A percentile compares a stretch with the other conserved stretches of the same genome.
phyloP scores from a whole-genome alignment of 2,888 invertebrate species.

The Platycnemis pennipes region DNA sequence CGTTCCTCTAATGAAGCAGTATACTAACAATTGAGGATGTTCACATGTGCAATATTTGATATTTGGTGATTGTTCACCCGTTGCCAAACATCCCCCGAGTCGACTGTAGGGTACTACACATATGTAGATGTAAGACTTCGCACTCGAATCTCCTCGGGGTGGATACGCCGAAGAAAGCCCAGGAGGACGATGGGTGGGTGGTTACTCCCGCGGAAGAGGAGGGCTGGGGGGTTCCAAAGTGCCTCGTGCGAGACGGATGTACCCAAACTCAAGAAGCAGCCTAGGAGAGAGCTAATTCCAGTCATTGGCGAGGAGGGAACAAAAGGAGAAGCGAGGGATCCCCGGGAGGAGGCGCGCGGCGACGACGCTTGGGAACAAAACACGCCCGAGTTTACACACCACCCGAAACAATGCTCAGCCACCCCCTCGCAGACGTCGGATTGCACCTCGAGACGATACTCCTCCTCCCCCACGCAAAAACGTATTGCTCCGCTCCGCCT shows the following conservation, averaged over 20 bases:
- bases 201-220: not conserved
- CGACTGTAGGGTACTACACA: no score
- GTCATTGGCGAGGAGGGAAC: not conserved
- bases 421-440: not conserved
- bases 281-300: not conserved
- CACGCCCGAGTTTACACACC: not conserved
- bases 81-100: no score
- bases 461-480: no score
- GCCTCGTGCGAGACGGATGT: not conserved
- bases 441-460: not conserved
- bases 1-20: no score
- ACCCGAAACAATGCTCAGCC: slow-evolving; percentile 28
- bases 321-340: not conserved
- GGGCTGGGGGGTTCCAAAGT: not conserved
- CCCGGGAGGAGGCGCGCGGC: not conserved
- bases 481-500: no score
- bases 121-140: no score
- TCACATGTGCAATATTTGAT: no score
- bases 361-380: not conserved
- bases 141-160: no score
- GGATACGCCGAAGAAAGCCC: no score
- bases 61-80: no score
- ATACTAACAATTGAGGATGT: no score
- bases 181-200: no score
- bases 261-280: not conserved